Evolutionary conservation across 2,113 vertebrate genomes (phyloP).

Genomic region (Dinomys branickii): DNA sequence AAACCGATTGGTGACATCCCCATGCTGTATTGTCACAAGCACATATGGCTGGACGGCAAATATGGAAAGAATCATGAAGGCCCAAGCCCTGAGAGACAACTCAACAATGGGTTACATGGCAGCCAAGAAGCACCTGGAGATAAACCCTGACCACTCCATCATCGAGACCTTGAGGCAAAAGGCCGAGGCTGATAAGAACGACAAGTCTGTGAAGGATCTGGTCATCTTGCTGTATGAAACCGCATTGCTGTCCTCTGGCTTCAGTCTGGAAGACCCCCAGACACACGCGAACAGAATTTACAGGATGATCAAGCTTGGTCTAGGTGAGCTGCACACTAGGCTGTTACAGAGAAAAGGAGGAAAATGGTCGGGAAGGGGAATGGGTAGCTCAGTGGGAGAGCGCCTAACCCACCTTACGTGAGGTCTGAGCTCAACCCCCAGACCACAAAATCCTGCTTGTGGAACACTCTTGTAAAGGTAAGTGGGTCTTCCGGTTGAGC

Average conservation of each 20-base stretch:
- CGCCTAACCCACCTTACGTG: not conserved
- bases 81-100: constrained; percentile 89
- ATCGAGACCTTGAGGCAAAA: constrained; percentile 91
- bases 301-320: constrained; percentile 96
- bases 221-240: constrained; percentile 91
- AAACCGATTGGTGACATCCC: constrained; percentile 90
- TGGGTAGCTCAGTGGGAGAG: not conserved
- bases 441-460: not conserved
- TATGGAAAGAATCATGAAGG: constrained; percentile 93
- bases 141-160: constrained; percentile 90
- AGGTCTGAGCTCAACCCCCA: not conserved
- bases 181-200: constrained; percentile 92
- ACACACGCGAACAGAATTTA: constrained; percentile 93
- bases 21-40: constrained; percentile 89
- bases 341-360: not conserved
- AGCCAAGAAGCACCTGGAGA: constrained; percentile 91
- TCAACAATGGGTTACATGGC: constrained; percentile 94
- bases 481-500: no score
- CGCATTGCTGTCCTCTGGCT: constrained; percentile 90
- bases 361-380: not conserved
- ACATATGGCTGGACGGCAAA: constrained; percentile 92
- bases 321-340: constrained; percentile 87
- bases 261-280: constrained; percentile 92
- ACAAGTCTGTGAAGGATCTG: constrained; percentile 92
- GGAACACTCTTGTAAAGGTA: not conserved